These are phyloP conservation scores for Prenolepis imparis DNA, from an alignment of 2,888 invertebrate genomes.

Conservation along the genomic window DNA sequence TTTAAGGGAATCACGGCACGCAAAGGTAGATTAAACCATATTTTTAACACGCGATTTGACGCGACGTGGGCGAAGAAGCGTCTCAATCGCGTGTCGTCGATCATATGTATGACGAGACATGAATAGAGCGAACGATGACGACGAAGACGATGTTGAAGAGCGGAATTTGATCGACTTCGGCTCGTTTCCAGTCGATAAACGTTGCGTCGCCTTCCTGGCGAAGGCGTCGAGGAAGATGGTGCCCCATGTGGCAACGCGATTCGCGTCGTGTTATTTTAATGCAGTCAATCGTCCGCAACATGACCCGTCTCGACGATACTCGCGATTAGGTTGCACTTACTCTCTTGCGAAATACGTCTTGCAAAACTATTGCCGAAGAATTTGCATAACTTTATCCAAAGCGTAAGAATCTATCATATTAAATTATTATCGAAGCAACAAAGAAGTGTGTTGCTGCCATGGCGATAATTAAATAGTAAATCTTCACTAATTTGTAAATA, in stretches of 20 bases:
- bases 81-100: conserved; percentile 12
- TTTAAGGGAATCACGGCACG: not conserved
- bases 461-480: not conserved
- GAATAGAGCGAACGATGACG: not conserved
- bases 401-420: not conserved
- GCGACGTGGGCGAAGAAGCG: not conserved
- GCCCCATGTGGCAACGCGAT: conserved; percentile 1
- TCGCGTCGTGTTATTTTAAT: not conserved
- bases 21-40: not conserved
- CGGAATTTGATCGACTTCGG: conserved; percentile 27
- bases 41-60: not conserved
- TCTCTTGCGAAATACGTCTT: not conserved
- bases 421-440: no score
- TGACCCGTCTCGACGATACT: not conserved
- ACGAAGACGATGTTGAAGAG: conserved; percentile 11
- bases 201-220: not conserved
- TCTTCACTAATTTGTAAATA: not conserved
- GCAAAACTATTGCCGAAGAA: not conserved
- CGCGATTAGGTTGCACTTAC: not conserved
- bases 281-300: not conserved
- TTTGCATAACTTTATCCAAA: not conserved
- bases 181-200: conserved; percentile 24
- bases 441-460: not conserved
- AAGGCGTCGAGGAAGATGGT: not conserved
- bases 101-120: not conserved